Evolutionary conservation across 2,888 invertebrate species (phyloP).

Genomic region (Drosophila prostipennis): DNA sequence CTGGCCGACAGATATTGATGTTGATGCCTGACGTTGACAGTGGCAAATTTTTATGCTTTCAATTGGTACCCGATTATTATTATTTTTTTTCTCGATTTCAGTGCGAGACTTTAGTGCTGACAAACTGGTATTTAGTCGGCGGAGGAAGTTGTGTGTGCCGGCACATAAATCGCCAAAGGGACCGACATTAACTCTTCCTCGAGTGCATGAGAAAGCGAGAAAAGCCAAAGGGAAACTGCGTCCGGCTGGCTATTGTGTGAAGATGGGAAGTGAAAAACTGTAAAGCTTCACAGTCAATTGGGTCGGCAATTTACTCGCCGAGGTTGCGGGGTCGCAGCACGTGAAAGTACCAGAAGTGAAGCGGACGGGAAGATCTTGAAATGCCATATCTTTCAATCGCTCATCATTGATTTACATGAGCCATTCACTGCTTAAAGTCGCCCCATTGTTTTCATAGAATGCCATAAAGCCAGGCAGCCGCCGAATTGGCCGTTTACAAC

Average conservation of each 20-base stretch:
- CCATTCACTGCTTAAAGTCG: conserved; percentile 9
- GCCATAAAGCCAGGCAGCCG: conserved; percentile 21
- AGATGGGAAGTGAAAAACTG: conserved; percentile 34
- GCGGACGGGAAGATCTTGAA: conserved; percentile 11
- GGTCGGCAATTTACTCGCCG: conserved; percentile 43
- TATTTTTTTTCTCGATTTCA: background rate
- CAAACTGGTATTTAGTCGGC: conserved; percentile 26
- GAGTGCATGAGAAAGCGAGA: conserved; percentile 63
- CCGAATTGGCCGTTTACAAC: conserved; percentile 27
- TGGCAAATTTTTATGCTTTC: conserved; percentile 48
- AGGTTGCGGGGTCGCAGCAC: conserved; percentile 6
- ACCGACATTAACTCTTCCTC: conserved; percentile 52
- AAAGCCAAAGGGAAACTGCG: conserved; percentile 44
- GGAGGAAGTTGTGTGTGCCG: conserved; percentile 24
- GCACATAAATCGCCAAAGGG: conserved; percentile 41
- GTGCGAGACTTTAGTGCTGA: conserved; percentile 20
- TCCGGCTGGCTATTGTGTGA: conserved; percentile 48
- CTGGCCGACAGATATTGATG: conserved; percentile 45
- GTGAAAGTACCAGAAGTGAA: conserved; percentile 20
- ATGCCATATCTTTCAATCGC: conserved; percentile 8
- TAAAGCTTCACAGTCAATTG: conserved; percentile 56
- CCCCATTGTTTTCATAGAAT: conserved; percentile 34
- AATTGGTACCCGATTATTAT: conserved; percentile 37
- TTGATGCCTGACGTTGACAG: conserved; percentile 53
- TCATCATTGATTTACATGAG: conserved; percentile 28